Conservation (phyloP, 2,113 vertebrate genomes). For the Phyllopteryx taeniolatus region DNA sequence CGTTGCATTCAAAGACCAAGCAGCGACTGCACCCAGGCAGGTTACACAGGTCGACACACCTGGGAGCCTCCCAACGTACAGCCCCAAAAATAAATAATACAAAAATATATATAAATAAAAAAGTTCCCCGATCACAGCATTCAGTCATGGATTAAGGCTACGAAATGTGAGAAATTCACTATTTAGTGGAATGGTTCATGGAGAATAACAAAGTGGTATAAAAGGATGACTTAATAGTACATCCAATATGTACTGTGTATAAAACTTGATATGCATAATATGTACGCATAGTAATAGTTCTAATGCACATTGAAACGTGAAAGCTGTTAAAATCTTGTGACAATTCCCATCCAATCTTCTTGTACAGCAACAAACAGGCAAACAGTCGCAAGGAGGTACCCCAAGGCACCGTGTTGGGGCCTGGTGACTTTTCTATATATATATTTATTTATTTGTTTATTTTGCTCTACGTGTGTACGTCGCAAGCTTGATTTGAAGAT, state of each 20-base stretch:
- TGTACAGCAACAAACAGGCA: not conserved
- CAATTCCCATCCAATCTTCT: not conserved
- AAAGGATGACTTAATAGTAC: too few relatives aligned
- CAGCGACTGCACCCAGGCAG: slow-evolving; percentile 18
- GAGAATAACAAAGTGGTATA: too few relatives aligned
- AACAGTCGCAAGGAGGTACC: not conserved
- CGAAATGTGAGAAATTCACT: not conserved
- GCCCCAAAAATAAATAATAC: too few relatives aligned
- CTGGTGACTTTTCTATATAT: not conserved
- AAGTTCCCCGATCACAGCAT: too few relatives aligned
- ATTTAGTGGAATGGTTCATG: not conserved
- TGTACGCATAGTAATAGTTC: too few relatives aligned
- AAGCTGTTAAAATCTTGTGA: not conserved
- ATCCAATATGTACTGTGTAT: too few relatives aligned
- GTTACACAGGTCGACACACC: slow-evolving; percentile 67
- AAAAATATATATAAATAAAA: too few relatives aligned
- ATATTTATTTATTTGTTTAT: not conserved
- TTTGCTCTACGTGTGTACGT: not conserved
- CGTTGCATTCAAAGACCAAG: not conserved
- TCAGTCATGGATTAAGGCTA: too few relatives aligned
- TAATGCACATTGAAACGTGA: not conserved
- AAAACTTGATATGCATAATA: not conserved
- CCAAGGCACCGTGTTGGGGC: not conserved
- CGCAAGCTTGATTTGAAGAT: not conserved
- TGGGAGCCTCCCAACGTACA: slow-evolving; percentile 27